Conservation (phyloP, 2,113 vertebrate genomes). For the Campylorhamphus procurvoides region DNA sequence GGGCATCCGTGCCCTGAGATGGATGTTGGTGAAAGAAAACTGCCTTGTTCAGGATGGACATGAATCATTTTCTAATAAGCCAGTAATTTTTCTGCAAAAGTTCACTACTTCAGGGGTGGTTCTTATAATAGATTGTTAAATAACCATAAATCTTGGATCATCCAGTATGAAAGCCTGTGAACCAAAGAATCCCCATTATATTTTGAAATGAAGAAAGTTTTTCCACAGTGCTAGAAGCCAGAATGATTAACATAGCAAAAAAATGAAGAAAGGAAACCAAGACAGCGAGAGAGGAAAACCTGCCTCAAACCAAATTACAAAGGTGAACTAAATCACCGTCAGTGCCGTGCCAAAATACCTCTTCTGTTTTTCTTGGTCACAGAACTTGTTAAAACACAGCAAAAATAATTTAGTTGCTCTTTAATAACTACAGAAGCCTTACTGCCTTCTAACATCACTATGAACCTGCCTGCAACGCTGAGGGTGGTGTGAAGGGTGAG, state of each 20-base stretch:
- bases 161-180: background rate
- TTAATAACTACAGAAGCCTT: constrained; percentile 2
- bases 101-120: constrained; percentile 7
- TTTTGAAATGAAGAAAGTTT: constrained; percentile 48
- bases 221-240: constrained; percentile 38
- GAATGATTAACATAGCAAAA: constrained; percentile 1
- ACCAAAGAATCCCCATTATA: constrained; percentile 10
- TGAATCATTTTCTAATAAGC: constrained; percentile 29
- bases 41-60: background rate
- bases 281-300: background rate
- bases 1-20: constrained; percentile 3
- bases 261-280: background rate
- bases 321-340: constrained; percentile 31
- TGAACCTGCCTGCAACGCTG: background rate
- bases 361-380: constrained; percentile 16
- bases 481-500: background rate
- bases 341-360: background rate
- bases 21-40: background rate
- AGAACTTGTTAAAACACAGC: constrained; percentile 58
- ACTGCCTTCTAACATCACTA: background rate
- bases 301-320: constrained; percentile 50
- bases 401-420: background rate
- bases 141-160: background rate
- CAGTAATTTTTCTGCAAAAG: constrained; percentile 20
- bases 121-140: constrained; percentile 13